These are phyloP conservation scores for Poecilia gillii DNA, from an alignment of 2,797 vertebrate genomes.

Conservation along the genomic window DNA sequence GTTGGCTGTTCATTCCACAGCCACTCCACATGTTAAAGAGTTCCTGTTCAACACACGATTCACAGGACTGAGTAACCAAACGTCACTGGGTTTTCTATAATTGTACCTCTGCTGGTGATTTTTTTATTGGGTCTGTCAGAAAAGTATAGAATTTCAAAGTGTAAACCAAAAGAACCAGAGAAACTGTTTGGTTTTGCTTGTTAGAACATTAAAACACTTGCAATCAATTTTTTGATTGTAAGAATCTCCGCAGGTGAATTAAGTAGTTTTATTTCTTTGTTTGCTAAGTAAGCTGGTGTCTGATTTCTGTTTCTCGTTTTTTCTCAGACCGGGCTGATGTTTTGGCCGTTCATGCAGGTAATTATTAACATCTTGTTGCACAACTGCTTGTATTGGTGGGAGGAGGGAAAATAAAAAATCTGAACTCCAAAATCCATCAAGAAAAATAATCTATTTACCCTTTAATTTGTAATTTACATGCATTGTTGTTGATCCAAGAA, in stretches of 20 bases:
- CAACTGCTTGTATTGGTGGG: background rate
- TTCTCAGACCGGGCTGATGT: slow-evolving; percentile 89
- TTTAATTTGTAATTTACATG: background rate
- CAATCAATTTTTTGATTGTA: background rate
- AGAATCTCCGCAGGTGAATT: background rate
- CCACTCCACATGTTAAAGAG: background rate
- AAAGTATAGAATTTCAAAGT: background rate
- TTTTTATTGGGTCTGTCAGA: background rate
- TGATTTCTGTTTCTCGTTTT: slow-evolving; percentile 36
- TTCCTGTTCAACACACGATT: background rate
- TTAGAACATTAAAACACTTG: background rate
- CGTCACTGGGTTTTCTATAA: background rate
- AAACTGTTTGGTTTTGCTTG: background rate
- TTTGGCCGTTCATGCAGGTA: slow-evolving; percentile 95
- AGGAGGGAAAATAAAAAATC: background rate
- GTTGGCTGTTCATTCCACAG: background rate
- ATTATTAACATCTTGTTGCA: slow-evolving; percentile 39
- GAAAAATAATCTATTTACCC: background rate
- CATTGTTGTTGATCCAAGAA: background rate
- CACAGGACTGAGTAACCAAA: background rate
- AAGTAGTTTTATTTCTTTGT: background rate
- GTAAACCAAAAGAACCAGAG: background rate
- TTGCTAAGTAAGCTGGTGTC: background rate
- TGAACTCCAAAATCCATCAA: background rate
- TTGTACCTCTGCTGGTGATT: background rate